Base-by-base conservation (phyloP, 2,888 invertebrate genomes). In the Eristalis tenax region DNA sequence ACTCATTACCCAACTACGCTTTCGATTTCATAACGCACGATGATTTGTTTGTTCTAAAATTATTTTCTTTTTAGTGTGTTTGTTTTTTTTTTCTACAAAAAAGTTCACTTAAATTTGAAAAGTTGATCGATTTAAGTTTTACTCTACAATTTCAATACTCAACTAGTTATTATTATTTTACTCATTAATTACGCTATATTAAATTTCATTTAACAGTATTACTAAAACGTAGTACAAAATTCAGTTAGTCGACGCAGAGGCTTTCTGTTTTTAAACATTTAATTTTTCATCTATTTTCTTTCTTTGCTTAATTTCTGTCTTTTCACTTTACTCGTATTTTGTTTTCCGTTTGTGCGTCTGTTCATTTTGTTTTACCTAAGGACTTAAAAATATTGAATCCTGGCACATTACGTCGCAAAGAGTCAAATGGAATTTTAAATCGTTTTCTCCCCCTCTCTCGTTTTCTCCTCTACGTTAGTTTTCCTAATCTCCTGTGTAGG, bases 171-270 rank as follows among this genome's bases (percentile, higher is more conserved):
- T 61, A 57, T 75, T 76, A 66, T 57, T 40, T 82, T 68, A n/a
- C 75, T 71, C 79, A 50, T 64, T 74, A 80, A 77, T 81, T 77
- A 80, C 70, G 69, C 75, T 86, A 86, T 78, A 63, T 79, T 87
- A 68, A 69, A 38, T 59, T 65, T 43, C 69, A 40, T 69, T 84
- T 50, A 83, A 82, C 82, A 89, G 89, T 89, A 89, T 89, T 89
- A 89, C 89, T 89, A 89, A 89, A 89, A 89, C 89, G 89, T 89
- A 89, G 89, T 89, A 89, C 89, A 89, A 89, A 88, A 83, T 86
- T 88, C 88, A 88, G 83, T 87, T 88, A 78, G 79, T 87, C 75
- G 79, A 83, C 80, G 87, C 83, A 83, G 86, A 90, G 89, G 84
- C 87, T 89, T 78, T 32, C 32, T 32, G 32, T 32, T 78, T 59